Percentiles rank a stretch among this genome's conserved stretches.
Conservation (phyloP, 2,888 invertebrate genomes). For the Xylocampa areola region DNA sequence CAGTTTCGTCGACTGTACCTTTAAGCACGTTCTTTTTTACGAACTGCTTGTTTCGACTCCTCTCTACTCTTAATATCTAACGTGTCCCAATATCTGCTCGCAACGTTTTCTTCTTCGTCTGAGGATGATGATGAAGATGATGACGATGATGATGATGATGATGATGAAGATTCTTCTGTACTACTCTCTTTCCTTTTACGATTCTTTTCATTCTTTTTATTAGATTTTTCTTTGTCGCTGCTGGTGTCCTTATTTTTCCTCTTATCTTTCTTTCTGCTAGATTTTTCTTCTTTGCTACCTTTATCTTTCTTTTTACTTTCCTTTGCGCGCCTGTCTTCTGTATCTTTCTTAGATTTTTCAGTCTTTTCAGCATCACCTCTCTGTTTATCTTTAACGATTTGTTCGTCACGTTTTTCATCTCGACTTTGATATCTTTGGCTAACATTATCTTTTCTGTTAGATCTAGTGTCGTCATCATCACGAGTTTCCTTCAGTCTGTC, state of each 20-base stretch:
- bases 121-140: conserved; percentile 27
- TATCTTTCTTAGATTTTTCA: too few relatives aligned
- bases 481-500: conserved; percentile 38
- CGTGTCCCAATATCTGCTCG: conserved; percentile 66
- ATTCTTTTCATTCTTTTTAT: conserved; percentile 18
- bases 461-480: conserved; percentile 25
- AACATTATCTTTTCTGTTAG: conserved; percentile 27
- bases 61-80: conserved; percentile 52
- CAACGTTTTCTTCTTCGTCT: conserved; percentile 37
- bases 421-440: conserved; percentile 26
- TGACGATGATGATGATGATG: conserved; percentile 35
- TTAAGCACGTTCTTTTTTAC: conserved; percentile 40
- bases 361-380: too few relatives aligned
- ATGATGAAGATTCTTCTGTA: conserved; percentile 28
- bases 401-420: conserved; percentile 22
- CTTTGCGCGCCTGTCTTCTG: conserved; percentile 19
- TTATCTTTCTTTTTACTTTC: conserved; percentile 47
- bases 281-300: conserved; percentile 66
- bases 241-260: conserved; percentile 31
- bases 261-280: conserved; percentile 41
- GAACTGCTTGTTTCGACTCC: conserved; percentile 28
- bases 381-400: conserved; percentile 27
- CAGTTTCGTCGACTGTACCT: background rate
- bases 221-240: conserved; percentile 26
- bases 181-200: conserved; percentile 23